A percentile compares a stretch with the other conserved stretches of the same genome.
Evolutionary conservation across 2,888 invertebrate genomes (phyloP).

Genomic region (Ectemnius cavifrons): DNA sequence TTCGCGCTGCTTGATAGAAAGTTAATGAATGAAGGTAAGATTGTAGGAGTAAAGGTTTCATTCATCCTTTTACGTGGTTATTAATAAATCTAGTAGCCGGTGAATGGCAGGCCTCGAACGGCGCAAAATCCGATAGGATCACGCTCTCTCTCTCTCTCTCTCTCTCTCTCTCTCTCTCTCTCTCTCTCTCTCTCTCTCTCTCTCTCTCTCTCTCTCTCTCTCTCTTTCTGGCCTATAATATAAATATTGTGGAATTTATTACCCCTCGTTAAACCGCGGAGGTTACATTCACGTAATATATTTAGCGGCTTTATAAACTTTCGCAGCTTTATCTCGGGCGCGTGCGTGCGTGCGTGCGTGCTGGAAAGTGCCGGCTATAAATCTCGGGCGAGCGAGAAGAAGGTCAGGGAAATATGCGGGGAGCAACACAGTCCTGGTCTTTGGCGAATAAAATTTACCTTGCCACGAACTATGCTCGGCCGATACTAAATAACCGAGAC

Average conservation of each 20-base stretch:
- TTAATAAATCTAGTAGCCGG: slow-evolving; percentile 45
- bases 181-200: background rate
- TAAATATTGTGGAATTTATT: slow-evolving; percentile 37
- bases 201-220: background rate
- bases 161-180: background rate
- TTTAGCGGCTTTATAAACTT: slow-evolving; percentile 22
- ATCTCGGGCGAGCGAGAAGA: background rate
- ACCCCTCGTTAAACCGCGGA: slow-evolving; percentile 22
- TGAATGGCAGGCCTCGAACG: slow-evolving; percentile 41
- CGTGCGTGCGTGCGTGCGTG: too few relatives aligned
- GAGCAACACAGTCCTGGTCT: background rate
- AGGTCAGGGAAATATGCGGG: background rate
- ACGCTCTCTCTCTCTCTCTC: too few relatives aligned
- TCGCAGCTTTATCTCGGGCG: background rate
- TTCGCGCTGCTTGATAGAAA: too few relatives aligned
- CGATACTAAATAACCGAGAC: too few relatives aligned
- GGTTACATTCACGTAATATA: slow-evolving; percentile 33
- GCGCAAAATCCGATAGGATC: slow-evolving; percentile 40
- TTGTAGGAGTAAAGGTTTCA: slow-evolving; percentile 27
- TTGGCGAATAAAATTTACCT: too few relatives aligned
- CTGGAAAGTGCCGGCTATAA: too few relatives aligned
- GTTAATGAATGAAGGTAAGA: slow-evolving; percentile 22
- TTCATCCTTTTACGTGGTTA: slow-evolving; percentile 37
- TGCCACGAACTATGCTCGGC: too few relatives aligned
- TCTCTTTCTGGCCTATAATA: slow-evolving; percentile 1